phyloP scores from a whole-genome alignment of 2,113 vertebrate species.

The Nymphicus hollandicus region DNA sequence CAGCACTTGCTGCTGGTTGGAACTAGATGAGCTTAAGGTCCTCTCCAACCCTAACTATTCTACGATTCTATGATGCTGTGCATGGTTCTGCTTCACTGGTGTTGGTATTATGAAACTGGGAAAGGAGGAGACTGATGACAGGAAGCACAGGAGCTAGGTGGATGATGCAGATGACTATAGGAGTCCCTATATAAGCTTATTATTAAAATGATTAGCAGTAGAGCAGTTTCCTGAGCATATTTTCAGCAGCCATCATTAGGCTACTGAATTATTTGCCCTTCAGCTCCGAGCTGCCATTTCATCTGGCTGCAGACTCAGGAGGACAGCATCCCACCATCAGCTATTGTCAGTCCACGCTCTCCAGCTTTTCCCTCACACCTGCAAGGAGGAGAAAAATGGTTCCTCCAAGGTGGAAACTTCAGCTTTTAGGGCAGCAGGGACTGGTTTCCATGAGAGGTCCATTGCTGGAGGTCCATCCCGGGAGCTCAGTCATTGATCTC shows the following conservation, averaged over 20 bases:
- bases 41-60: neutral
- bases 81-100: accelerated
- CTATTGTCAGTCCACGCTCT: neutral
- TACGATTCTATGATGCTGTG: neutral
- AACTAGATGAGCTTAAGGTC: neutral
- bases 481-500: neutral
- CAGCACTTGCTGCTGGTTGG: neutral
- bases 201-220: neutral
- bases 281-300: neutral
- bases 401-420: neutral
- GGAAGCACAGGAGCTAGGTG: neutral
- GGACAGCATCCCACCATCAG: neutral
- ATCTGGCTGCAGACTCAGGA: neutral
- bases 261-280: neutral
- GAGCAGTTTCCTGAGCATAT: neutral
- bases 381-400: neutral
- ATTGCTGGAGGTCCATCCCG: neutral
- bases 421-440: neutral
- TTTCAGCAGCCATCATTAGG: neutral
- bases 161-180: neutral
- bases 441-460: neutral
- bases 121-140: neutral
- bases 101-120: neutral
- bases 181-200: neutral
- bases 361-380: neutral